A percentile compares a stretch with the other conserved stretches of the same genome.
Conservation (phyloP, 2,888 invertebrate species). For the Drosophila tanythrix region DNA sequence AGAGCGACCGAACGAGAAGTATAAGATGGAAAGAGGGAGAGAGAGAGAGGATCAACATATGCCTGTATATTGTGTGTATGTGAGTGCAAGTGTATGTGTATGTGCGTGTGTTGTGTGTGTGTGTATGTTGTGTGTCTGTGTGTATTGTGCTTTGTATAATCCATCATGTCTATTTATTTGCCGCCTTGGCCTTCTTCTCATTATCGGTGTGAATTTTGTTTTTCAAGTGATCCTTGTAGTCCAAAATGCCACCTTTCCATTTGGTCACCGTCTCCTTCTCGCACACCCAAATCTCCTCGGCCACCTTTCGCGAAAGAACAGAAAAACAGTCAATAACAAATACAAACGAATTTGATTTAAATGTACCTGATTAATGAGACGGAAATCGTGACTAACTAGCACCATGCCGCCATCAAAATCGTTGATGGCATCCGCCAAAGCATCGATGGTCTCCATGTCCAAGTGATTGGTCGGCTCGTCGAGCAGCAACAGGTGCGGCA, state of each 20-base stretch:
- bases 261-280: conserved; percentile 97
- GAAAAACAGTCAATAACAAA: background rate
- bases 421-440: conserved; percentile 98
- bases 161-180: conserved; percentile 49
- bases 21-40: background rate
- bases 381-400: conserved; percentile 99
- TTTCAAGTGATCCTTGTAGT: conserved; percentile 97
- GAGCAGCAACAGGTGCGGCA: conserved; percentile 95
- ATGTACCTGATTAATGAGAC: conserved; percentile 98
- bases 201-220: conserved; percentile 90
- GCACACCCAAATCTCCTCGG: conserved; percentile 99
- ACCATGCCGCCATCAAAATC: conserved; percentile 99
- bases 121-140: conserved; percentile 29
- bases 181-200: conserved; percentile 78
- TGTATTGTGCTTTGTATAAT: conserved; percentile 6
- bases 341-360: background rate
- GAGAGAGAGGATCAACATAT: conserved; percentile 14
- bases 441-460: conserved; percentile 99
- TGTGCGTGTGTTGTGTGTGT: conserved; percentile 15
- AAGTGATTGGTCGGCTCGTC: conserved; percentile 96
- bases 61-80: conserved; percentile 23
- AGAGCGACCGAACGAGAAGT: background rate
- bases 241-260: conserved; percentile 98
- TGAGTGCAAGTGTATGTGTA: conserved; percentile 11
- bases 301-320: conserved; percentile 89